phyloP scores from a whole-genome alignment of 2,113 vertebrate genomes.

The Pangasianodon hypophthalmus region DNA sequence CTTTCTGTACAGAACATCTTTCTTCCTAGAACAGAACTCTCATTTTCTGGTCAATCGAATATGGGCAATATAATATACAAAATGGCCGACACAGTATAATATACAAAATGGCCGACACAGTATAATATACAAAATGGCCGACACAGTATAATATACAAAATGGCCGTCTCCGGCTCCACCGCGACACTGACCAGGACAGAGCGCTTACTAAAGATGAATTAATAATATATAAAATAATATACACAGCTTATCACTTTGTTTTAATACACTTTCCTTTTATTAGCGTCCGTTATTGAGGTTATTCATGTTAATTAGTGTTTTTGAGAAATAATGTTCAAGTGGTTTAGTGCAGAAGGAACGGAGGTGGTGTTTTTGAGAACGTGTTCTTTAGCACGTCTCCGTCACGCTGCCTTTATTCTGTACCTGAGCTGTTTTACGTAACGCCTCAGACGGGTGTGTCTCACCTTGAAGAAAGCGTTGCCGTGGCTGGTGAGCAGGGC shows the following conservation, averaged over 20 bases:
- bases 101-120: too few relatives aligned
- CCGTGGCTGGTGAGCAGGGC: conserved; percentile 79
- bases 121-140: too few relatives aligned
- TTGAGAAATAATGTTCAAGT: background rate
- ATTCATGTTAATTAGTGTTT: background rate
- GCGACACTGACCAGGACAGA: too few relatives aligned
- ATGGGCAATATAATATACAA: too few relatives aligned
- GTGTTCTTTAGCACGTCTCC: background rate
- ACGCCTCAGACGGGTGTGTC: background rate
- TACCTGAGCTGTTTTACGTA: background rate
- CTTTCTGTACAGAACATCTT: too few relatives aligned
- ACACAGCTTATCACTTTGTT: background rate
- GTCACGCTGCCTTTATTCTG: background rate
- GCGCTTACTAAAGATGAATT: background rate
- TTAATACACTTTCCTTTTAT: background rate
- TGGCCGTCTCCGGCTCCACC: too few relatives aligned
- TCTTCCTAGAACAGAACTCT: too few relatives aligned
- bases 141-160: too few relatives aligned
- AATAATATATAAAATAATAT: background rate
- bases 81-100: too few relatives aligned
- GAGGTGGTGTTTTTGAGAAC: background rate
- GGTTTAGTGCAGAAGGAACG: background rate
- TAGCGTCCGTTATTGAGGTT: background rate
- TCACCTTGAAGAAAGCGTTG: conserved; percentile 84
- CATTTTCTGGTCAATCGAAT: too few relatives aligned